Evolutionary conservation across 2,113 vertebrate genomes (phyloP).

Genomic region (Castor canadensis): DNA sequence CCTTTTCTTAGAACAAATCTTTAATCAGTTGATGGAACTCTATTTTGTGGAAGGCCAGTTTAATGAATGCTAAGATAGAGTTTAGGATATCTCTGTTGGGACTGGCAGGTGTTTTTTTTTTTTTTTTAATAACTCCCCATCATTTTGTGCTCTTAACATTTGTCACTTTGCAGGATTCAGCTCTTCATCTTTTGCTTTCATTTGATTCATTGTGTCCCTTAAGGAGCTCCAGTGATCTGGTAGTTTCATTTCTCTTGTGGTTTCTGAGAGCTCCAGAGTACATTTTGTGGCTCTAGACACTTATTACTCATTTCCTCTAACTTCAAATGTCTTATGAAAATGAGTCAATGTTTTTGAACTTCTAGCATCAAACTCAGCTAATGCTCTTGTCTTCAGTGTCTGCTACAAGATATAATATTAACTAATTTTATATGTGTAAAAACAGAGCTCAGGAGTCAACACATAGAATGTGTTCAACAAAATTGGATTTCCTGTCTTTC

Average conservation of each 20-base stretch:
- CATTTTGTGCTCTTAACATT: not conserved
- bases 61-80: not conserved
- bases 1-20: not conserved
- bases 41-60: not conserved
- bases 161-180: not conserved
- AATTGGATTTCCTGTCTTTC: not conserved
- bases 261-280: not conserved
- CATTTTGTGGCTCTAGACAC: not conserved
- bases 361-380: not conserved
- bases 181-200: not conserved
- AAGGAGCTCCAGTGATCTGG: not conserved
- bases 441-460: not conserved
- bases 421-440: not conserved
- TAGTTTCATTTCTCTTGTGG: not conserved
- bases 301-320: not conserved
- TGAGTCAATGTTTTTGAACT: not conserved
- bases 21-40: not conserved
- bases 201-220: not conserved
- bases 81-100: not conserved
- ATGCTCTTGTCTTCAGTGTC: not conserved
- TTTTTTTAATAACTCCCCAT: not conserved
- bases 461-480: not conserved
- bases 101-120: not conserved
- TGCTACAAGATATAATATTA: not conserved
- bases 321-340: not conserved